Conservation (phyloP, 1,140 invertebrate genomes). For the Aradophagus sp. region DNA sequence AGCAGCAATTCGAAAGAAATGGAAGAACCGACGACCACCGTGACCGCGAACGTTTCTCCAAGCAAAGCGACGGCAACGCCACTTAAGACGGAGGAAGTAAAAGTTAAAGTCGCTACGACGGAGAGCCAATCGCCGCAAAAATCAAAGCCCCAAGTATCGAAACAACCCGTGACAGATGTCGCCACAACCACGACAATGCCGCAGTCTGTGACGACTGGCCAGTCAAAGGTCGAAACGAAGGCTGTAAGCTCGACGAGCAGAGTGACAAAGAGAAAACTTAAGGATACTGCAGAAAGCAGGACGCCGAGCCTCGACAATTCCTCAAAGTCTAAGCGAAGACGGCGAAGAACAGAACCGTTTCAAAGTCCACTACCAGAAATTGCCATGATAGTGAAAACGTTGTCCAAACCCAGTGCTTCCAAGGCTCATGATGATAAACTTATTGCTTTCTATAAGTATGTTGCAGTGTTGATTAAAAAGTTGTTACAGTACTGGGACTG, state of each 20-base stretch:
- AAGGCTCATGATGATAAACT: slow-evolving; percentile 86
- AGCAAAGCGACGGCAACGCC: slow-evolving; percentile 52
- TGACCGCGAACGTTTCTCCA: slow-evolving; percentile 16
- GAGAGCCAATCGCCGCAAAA: slow-evolving; percentile 44
- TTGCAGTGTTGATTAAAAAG: too few species aligned
- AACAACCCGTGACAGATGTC: too few species aligned
- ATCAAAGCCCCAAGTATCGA: slow-evolving; percentile 25
- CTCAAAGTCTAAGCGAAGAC: slow-evolving; percentile 76
- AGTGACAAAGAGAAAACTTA: slow-evolving; percentile 69
- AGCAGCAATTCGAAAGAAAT: slow-evolving; percentile 61
- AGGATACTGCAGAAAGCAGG: slow-evolving; percentile 70
- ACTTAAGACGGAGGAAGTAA: slow-evolving; percentile 55
- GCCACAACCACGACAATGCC: too few species aligned
- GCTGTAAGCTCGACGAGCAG: slow-evolving; percentile 41
- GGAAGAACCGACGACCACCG: slow-evolving; percentile 37
- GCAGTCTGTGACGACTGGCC: slow-evolving; percentile 2
- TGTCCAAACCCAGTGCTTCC: slow-evolving; percentile 77
- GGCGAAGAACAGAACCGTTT: slow-evolving; percentile 84
- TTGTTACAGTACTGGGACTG: too few species aligned
- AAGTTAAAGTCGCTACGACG: slow-evolving; percentile 7
- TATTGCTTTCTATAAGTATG: slow-evolving; percentile 88
- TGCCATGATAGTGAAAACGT: slow-evolving; percentile 82
- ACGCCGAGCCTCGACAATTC: slow-evolving; percentile 62
- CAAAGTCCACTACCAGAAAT: slow-evolving; percentile 87
- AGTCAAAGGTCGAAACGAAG: slow-evolving; percentile 60